Base-by-base conservation (phyloP, 2,113 vertebrate species). In the Peromyscus californicus region DNA sequence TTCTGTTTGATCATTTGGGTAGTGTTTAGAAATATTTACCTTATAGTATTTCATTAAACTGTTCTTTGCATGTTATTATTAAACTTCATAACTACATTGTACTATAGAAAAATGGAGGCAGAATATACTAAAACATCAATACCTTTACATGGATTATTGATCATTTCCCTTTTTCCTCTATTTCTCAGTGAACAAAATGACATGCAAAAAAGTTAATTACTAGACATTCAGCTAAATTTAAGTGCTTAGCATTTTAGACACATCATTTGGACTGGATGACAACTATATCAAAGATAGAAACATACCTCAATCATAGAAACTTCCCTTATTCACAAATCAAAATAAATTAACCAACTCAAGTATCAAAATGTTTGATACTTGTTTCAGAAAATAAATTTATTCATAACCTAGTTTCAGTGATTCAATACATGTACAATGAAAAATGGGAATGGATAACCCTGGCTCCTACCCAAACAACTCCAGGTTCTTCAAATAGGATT, bases 291-390 rank as follows among this genome's bases (percentile, higher is more conserved):
- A 93, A 80, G 90, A 39, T 7, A 79, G 51, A 22, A 33, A 54
- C 22, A 88, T 65, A 39, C 10, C 10, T 85, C 26, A 90, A 11
- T 76, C 31, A 87, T 48, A 93, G 13, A 89, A 75, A 86, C 6
- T 10, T 90, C 79, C 15, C 24, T 84, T 6, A 91, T n/a, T 39
- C n/a, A 82, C 91, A 96, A 92, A 54, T 17, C 26, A 93, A 67
- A 96, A 94, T 80, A 79, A 89, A 91, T 79, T 79, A 92, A 93
- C 67, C 48, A 76, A 91, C 21, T 84, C 70, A 95, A 17, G 16
- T 70, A 67, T 85, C 15, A 90, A 78, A 93, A 48, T n/a, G n/a
- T n/a, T n/a, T n/a, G n/a, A n/a, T n/a, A n/a, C n/a, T n/a, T 74
- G 3, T 76, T 96, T 92, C 31, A 51, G 59, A 96, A 97, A 93